These are phyloP conservation scores for Hemibagrus guttatus DNA, from an alignment of 2,797 vertebrate species.

Conservation along the genomic window DNA sequence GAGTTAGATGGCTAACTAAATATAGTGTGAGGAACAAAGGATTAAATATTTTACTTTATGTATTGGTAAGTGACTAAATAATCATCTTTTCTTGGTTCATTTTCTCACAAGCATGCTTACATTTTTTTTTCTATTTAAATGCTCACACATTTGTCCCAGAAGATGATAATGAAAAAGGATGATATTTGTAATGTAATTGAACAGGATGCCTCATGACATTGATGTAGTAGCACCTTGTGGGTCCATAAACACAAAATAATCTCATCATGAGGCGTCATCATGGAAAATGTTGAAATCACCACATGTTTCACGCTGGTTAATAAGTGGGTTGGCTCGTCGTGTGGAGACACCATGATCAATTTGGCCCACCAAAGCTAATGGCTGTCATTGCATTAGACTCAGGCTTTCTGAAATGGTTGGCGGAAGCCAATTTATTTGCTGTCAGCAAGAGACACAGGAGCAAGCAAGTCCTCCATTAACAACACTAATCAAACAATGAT, in stretches of 20 bases:
- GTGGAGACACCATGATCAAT: slow-evolving; percentile 77
- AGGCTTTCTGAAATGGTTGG: slow-evolving; percentile 72
- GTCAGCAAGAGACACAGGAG: slow-evolving; percentile 66
- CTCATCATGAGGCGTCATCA: slow-evolving; percentile 24
- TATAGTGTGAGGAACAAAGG: neutral
- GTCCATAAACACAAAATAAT: slow-evolving; percentile 22
- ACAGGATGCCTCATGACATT: slow-evolving; percentile 21
- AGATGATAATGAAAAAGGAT: neutral
- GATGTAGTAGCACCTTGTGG: slow-evolving; percentile 7
- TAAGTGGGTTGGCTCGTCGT: slow-evolving; percentile 68
- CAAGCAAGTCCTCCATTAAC: slow-evolving; percentile 66
- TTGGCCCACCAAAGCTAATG: slow-evolving; percentile 75
- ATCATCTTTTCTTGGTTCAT: neutral
- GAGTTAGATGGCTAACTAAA: neutral
- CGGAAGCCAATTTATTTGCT: slow-evolving; percentile 77
- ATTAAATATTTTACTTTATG: neutral
- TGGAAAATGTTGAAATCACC: slow-evolving; percentile 64
- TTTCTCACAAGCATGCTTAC: neutral
- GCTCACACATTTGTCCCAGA: neutral
- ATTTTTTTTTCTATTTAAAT: neutral
- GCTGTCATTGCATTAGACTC: slow-evolving; percentile 78
- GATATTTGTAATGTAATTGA: slow-evolving; percentile 5
- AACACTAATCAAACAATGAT: slow-evolving; percentile 66
- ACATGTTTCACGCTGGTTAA: slow-evolving; percentile 70
- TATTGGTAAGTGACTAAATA: neutral